phyloP scores from a whole-genome alignment of 2,113 vertebrate species.

The Corydoras sp. region DNA sequence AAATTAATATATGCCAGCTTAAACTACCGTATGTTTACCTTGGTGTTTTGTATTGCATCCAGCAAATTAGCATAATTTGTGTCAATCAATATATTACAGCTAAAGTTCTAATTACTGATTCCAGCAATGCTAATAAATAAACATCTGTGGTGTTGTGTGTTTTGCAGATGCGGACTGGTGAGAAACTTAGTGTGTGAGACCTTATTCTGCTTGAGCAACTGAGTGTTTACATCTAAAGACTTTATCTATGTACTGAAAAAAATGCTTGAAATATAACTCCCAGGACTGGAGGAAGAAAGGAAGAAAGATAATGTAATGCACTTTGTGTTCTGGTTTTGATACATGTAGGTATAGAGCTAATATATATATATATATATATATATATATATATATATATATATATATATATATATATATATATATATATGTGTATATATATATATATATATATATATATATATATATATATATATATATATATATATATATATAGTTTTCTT shows the following conservation, averaged over 20 bases:
- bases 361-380: too few species aligned
- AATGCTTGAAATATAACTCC: not conserved
- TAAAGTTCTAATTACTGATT: not conserved
- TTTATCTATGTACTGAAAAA: conserved; percentile 23
- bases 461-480: conserved; percentile 25
- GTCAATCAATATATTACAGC: too few species aligned
- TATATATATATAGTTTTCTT: conserved; percentile 56
- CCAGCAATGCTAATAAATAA: not conserved
- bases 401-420: not conserved
- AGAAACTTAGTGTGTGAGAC: conserved; percentile 59
- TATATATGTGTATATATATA: conserved; percentile 59
- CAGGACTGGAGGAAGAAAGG: too few species aligned
- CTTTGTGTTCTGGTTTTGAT: not conserved
- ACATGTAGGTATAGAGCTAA: not conserved
- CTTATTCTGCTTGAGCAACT: conserved; percentile 21
- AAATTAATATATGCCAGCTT: too few species aligned
- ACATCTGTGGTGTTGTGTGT: not conserved
- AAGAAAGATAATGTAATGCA: too few species aligned
- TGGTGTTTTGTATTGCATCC: too few species aligned
- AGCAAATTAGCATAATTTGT: too few species aligned
- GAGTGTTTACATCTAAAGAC: conserved; percentile 62
- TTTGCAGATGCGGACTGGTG: conserved; percentile 68
- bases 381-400: not conserved
- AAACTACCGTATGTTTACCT: too few species aligned
- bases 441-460: conserved; percentile 25